phyloP scores from a whole-genome alignment of 2,888 invertebrate genomes.

The Lepidochrysops patricia region DNA sequence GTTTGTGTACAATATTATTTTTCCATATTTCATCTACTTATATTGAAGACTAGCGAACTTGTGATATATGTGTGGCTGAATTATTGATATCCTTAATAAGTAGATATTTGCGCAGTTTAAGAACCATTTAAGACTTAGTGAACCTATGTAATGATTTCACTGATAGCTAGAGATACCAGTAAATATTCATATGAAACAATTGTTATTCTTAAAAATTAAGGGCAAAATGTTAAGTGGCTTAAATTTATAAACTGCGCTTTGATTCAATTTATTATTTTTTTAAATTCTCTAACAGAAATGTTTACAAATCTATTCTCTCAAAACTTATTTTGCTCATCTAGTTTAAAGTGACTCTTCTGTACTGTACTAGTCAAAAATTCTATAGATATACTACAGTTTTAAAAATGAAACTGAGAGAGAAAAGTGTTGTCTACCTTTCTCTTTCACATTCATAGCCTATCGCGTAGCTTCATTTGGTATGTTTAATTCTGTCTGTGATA shows the following conservation, averaged over 20 bases:
- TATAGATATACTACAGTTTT: constrained; percentile 23
- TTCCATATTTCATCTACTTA: neutral
- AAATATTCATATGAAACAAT: neutral
- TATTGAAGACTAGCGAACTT: neutral
- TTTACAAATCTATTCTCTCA: neutral
- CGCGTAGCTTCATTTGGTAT: constrained; percentile 32
- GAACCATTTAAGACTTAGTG: neutral
- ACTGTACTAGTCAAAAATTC: constrained; percentile 62
- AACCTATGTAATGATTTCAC: neutral
- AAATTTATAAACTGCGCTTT: constrained; percentile 36
- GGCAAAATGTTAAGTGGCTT: constrained; percentile 57
- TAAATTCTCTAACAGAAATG: neutral
- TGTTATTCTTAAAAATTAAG: neutral
- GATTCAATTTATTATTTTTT: neutral
- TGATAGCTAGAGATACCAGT: neutral
- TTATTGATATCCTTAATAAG: neutral
- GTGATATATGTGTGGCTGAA: neutral
- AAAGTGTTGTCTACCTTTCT: neutral
- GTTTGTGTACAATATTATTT: neutral
- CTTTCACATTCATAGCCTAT: neutral
- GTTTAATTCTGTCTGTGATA: constrained; percentile 61
- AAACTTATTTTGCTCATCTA: constrained; percentile 36
- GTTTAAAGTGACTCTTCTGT: constrained; percentile 37
- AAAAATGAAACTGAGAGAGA: neutral
- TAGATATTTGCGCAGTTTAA: neutral